Evolutionary conservation across 2,113 vertebrate genomes (phyloP), one percentile per base, ranked within the genome.

Genomic region (Otis tarda): DNA sequence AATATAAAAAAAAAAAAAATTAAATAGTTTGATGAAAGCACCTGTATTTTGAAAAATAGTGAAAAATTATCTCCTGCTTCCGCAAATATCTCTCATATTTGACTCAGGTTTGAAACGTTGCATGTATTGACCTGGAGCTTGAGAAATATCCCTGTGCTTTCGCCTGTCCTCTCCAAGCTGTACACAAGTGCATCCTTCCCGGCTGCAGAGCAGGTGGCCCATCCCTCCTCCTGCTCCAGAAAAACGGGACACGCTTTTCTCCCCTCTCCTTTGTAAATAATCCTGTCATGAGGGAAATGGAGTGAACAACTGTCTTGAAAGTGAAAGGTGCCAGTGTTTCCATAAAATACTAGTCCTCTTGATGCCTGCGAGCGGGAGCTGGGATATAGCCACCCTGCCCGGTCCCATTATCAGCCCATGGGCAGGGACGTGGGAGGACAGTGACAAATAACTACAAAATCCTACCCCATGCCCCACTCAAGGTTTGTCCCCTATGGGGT

Each of bases 151-250:
- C 33, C 11, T 6, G 33, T 23, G 47, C 56, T 78, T 37, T 31
- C 74, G 14, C 33, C 9, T 5, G 3, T 21, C 28, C 47, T 28
- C 39, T 47, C 33, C 8, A 4, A 56, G 86, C 67, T 28, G 18
- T 15, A 49, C 28, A 6, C 17, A 23, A 8, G 27, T 0, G 1
- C 49, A 28, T 41, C 67, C 57, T 41, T 30, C 63, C 3, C 4
- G 2, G 19, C 35, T 21, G 35, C 9, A 25, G 23, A n/a, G 65
- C 35, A 14, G 35, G 35, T 13, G 43, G 43, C 20, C 50, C n/a
- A n/a, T 79, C 49, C 30, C 1, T 56, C n/a, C 57, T 45, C 37
- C 27, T 1, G 7, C 28, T 55, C 28, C 47, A 23, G 56, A 39
- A 41, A 33, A 63, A 41, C 10, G 24, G 67, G 41, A 41, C 30